Conservation (phyloP, 2,113 vertebrate genomes). For the Cyprinodon variegatus region DNA sequence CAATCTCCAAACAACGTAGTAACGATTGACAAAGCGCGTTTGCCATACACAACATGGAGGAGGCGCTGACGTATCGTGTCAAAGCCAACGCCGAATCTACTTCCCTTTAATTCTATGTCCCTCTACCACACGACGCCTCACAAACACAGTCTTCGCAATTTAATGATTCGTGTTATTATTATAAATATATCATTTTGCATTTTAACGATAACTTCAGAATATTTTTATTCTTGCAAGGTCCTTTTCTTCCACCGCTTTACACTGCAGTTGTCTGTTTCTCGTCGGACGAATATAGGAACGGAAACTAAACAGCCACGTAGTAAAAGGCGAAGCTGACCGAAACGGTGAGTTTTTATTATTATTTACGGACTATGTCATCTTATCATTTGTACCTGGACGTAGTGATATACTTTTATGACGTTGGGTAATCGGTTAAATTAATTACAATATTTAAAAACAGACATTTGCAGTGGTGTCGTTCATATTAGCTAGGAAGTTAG, state of each 20-base stretch:
- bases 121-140: not conserved
- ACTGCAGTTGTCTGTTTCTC: constrained; percentile 53
- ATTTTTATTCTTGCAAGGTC: not conserved
- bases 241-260: not conserved
- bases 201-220: not conserved
- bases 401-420: not conserved
- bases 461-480: not conserved
- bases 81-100: not conserved
- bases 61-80: not conserved
- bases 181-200: not conserved
- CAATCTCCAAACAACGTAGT: not conserved
- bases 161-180: constrained; percentile 6
- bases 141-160: not conserved
- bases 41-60: not conserved
- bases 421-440: not conserved
- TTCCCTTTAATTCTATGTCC: not conserved
- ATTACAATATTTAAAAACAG: constrained; percentile 7
- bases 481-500: constrained; percentile 46
- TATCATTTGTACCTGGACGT: not conserved
- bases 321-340: constrained; percentile 61
- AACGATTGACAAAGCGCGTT: not conserved
- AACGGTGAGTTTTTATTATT: constrained; percentile 55
- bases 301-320: constrained; percentile 80
- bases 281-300: constrained; percentile 60
- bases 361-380: constrained; percentile 53